These are phyloP conservation scores for Acipenser oxyrinchus DNA, from an alignment of 2,797 vertebrate genomes.

Conservation along the genomic window DNA sequence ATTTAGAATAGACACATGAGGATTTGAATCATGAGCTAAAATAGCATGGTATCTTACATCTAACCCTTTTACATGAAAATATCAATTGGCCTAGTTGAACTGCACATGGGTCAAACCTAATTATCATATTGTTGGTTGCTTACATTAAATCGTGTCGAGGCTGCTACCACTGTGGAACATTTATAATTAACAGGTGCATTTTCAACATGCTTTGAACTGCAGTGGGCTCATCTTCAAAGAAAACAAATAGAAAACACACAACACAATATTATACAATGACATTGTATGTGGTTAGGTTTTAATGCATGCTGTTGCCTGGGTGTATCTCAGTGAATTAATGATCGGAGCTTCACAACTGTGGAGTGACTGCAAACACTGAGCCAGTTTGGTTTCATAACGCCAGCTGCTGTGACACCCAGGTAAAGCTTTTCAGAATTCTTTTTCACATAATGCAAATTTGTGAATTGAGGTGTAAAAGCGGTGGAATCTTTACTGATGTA, in stretches of 20 bases:
- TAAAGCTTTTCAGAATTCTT: no score
- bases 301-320: no score
- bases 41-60: neutral
- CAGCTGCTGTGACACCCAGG: no score
- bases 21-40: neutral
- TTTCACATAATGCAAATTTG: no score
- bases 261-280: neutral
- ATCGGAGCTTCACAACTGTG: no score
- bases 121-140: slow-evolving; percentile 8
- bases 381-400: no score
- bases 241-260: slow-evolving; percentile 1
- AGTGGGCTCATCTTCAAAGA: slow-evolving; percentile 34
- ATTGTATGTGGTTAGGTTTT: no score
- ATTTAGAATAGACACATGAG: neutral
- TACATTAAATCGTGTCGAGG: slow-evolving; percentile 24
- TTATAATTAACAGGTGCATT: slow-evolving; percentile 25
- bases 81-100: neutral
- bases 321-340: no score
- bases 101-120: neutral
- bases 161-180: slow-evolving; percentile 19
- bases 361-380: no score
- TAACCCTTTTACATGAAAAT: neutral
- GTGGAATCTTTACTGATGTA: no score
- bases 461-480: no score
- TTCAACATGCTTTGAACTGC: slow-evolving; percentile 32